Conservation (phyloP, 2,888 invertebrate genomes). For the Oscheius sp. region DNA sequence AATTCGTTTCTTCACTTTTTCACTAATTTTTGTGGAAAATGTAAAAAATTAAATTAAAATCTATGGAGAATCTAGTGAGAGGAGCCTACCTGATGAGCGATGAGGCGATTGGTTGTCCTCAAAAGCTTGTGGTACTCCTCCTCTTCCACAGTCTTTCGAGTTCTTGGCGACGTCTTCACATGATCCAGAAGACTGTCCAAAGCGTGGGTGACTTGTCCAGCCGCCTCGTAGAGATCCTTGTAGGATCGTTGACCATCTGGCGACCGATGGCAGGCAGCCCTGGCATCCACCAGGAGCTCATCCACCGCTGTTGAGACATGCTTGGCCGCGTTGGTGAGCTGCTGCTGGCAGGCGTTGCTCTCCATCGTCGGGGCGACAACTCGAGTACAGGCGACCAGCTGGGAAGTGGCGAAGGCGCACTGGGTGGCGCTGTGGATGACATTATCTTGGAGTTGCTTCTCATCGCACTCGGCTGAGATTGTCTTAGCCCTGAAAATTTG, state of each 20-base stretch:
- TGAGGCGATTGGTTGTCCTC: slow-evolving; percentile 86
- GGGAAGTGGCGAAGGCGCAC: slow-evolving; percentile 95
- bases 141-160: slow-evolving; percentile 74
- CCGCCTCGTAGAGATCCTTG: slow-evolving; percentile 83
- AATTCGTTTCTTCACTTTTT: not conserved
- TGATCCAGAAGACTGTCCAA: slow-evolving; percentile 88
- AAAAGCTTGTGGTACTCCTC: slow-evolving; percentile 89
- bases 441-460: slow-evolving; percentile 76
- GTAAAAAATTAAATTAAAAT: no score
- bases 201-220: slow-evolving; percentile 82
- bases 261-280: slow-evolving; percentile 52
- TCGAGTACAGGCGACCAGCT: slow-evolving; percentile 80
- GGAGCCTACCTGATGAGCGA: slow-evolving; percentile 74
- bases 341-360: slow-evolving; percentile 80
- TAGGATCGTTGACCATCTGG: slow-evolving; percentile 70
- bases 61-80: no score
- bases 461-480: slow-evolving; percentile 86
- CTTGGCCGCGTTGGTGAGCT: slow-evolving; percentile 88
- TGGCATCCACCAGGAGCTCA: slow-evolving; percentile 79
- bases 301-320: slow-evolving; percentile 88
- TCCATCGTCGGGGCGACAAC: slow-evolving; percentile 76
- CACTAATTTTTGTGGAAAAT: no score
- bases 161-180: slow-evolving; percentile 77
- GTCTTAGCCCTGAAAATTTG: slow-evolving; percentile 82
- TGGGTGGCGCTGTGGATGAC: slow-evolving; percentile 94